phyloP scores from a whole-genome alignment of 2,888 invertebrate species.

The Ernsta delagoae region DNA sequence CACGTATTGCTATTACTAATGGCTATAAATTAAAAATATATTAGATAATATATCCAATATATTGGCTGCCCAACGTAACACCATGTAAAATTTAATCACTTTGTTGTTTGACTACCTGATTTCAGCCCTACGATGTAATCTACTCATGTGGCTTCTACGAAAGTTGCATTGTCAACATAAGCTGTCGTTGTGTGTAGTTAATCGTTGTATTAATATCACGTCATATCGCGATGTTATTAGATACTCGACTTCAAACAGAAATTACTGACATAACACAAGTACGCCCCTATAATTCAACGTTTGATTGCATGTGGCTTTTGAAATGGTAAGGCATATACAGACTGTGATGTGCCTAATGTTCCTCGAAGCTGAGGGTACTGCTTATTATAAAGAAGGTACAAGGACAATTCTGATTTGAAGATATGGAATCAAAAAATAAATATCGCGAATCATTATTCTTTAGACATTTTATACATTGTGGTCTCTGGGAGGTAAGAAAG shows the following conservation, averaged over 20 bases:
- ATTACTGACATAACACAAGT: neutral
- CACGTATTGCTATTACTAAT: no score
- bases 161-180: neutral
- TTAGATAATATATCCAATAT: no score
- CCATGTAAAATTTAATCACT: neutral
- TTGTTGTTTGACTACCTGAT: constrained; percentile 4
- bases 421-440: no score
- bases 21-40: no score
- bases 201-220: neutral
- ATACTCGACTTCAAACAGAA: neutral
- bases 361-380: no score
- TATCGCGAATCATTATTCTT: no score
- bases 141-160: neutral
- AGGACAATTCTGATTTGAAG: no score
- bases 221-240: neutral
- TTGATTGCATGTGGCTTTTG: neutral
- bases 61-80: neutral
- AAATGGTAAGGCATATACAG: neutral
- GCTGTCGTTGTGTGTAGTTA: neutral
- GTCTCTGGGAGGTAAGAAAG: no score
- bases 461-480: no score
- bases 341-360: no score
- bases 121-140: neutral
- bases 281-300: neutral
- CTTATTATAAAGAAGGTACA: no score